Evolutionary conservation across 2,888 invertebrate species (phyloP).

Genomic region (Nymphalis c-album): DNA sequence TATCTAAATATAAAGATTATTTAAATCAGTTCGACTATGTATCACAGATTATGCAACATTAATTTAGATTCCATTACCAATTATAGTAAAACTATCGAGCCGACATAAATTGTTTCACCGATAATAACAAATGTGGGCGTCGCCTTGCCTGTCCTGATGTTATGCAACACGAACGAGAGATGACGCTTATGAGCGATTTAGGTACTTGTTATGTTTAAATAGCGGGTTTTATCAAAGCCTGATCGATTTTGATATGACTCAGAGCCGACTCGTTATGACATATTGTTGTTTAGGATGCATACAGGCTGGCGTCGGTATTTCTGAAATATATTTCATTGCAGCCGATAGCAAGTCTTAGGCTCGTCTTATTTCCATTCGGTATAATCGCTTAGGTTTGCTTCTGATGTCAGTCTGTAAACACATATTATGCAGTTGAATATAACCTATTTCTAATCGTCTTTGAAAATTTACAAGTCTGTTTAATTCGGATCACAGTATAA

Average conservation of each 20-base stretch:
- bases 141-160: conserved; percentile 11
- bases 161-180: conserved; percentile 6
- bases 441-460: too few species aligned
- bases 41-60: conserved; percentile 30
- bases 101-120: conserved; percentile 30
- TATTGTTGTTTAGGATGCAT: not conserved
- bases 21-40: conserved; percentile 8
- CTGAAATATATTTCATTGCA: not conserved
- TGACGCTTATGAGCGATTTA: conserved; percentile 9
- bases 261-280: not conserved
- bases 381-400: too few species aligned
- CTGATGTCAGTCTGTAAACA: too few species aligned
- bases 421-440: too few species aligned
- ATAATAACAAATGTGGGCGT: conserved; percentile 34
- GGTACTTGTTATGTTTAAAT: not conserved
- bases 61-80: conserved; percentile 31
- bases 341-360: not conserved
- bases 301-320: not conserved
- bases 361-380: too few species aligned
- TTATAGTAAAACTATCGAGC: conserved; percentile 18
- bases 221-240: conserved; percentile 1
- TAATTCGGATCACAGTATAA: too few species aligned
- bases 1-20: conserved; percentile 6
- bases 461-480: too few species aligned
- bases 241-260: not conserved